Conservation (phyloP, 2,888 invertebrate species). For the Halocaridina rubra region DNA sequence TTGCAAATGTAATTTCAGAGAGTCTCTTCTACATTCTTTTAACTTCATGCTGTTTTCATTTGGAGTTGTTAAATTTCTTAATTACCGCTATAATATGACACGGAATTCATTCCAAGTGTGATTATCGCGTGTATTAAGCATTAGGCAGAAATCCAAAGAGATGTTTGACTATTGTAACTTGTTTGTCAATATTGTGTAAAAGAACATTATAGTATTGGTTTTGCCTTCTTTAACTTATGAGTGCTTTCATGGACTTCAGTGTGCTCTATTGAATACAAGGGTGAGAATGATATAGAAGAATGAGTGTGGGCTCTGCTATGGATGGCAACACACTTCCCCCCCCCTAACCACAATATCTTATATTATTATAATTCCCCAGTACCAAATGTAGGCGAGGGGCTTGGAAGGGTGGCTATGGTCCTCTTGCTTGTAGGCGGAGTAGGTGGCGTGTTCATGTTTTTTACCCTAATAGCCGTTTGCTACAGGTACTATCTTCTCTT, state of each 20-base stretch:
- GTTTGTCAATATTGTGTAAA: no score
- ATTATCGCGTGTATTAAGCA: no score
- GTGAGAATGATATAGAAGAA: not conserved
- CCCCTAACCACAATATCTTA: not conserved
- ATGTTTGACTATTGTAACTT: no score
- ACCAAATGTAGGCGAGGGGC: conserved; percentile 71
- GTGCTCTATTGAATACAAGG: not conserved
- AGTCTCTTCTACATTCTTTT: no score
- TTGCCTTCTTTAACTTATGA: not conserved
- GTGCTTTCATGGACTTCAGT: not conserved
- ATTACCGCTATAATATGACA: no score
- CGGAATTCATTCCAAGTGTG: no score
- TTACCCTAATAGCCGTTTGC: conserved; percentile 94
- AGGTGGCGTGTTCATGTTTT: conserved; percentile 94
- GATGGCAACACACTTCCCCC: not conserved
- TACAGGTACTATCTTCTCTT: conserved; percentile 78
- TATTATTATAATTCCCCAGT: not conserved
- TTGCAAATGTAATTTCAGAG: no score
- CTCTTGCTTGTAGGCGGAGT: conserved; percentile 92
- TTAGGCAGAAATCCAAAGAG: no score
- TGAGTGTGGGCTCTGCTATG: not conserved
- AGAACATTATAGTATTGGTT: not conserved
- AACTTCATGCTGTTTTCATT: no score
- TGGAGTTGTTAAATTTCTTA: no score
- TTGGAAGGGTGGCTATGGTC: conserved; percentile 91